Conservation (phyloP, 2,888 invertebrate genomes). For the Acrocyrtus sp. region DNA sequence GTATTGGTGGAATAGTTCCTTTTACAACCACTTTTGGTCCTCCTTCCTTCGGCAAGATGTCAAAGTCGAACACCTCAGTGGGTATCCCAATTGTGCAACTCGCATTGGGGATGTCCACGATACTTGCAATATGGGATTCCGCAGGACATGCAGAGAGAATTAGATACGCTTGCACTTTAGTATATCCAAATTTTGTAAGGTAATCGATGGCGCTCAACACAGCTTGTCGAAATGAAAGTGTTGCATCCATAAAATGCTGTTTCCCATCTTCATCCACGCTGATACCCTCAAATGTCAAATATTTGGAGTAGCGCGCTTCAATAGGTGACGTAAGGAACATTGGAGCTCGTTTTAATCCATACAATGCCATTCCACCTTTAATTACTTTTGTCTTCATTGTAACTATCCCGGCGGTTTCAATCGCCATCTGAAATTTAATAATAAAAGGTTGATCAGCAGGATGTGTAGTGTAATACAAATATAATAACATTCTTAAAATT, state of each 20-base stretch:
- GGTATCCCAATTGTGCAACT: constrained; percentile 48
- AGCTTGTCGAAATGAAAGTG: constrained; percentile 50
- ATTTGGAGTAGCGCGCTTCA: constrained; percentile 44
- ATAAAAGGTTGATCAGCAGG: too few species aligned
- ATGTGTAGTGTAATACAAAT: too few species aligned
- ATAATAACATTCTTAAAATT: too few species aligned
- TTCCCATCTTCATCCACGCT: constrained; percentile 53
- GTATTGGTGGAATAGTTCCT: constrained; percentile 26
- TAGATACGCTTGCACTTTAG: constrained; percentile 44
- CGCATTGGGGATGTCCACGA: constrained; percentile 54
- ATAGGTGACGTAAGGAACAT: constrained; percentile 53
- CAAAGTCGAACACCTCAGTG: constrained; percentile 52
- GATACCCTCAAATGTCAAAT: constrained; percentile 55
- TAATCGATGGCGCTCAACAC: constrained; percentile 50
- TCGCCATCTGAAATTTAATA: constrained; percentile 52
- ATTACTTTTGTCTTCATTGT: constrained; percentile 45
- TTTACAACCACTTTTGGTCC: constrained; percentile 38
- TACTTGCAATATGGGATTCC: constrained; percentile 46
- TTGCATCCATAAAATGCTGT: constrained; percentile 52
- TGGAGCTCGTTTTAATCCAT: constrained; percentile 47
- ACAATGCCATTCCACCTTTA: constrained; percentile 47
- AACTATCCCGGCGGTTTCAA: constrained; percentile 52
- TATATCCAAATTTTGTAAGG: constrained; percentile 53
- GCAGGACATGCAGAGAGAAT: constrained; percentile 38
- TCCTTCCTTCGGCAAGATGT: constrained; percentile 44